Evolutionary conservation across 2,113 vertebrate species (phyloP).

Genomic region (Orthonyx spaldingii): DNA sequence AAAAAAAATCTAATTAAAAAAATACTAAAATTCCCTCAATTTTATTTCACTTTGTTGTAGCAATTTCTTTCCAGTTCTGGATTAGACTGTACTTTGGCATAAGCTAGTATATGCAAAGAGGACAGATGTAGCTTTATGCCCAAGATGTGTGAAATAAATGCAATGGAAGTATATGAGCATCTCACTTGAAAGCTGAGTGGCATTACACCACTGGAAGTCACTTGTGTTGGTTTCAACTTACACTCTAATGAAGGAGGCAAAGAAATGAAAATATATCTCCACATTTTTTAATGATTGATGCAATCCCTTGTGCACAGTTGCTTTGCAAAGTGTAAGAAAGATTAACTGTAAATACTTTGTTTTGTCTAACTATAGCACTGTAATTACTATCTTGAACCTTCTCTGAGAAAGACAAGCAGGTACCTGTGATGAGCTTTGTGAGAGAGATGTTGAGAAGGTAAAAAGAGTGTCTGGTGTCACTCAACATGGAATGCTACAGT

Average conservation of each 20-base stretch:
- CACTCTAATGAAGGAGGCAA: neutral
- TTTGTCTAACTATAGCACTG: conserved; percentile 31
- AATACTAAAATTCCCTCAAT: neutral
- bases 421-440: conserved; percentile 20
- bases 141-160: neutral
- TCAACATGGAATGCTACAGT: neutral
- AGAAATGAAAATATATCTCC: neutral
- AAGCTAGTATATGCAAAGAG: neutral
- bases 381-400: conserved; percentile 40
- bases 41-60: neutral
- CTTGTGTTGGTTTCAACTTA: neutral
- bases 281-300: neutral
- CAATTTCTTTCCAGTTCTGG: neutral
- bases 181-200: neutral
- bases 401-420: conserved; percentile 33
- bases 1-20: neutral
- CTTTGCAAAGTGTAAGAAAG: neutral
- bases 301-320: neutral
- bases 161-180: neutral
- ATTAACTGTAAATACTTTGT: neutral
- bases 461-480: neutral
- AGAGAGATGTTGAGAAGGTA: neutral
- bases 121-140: neutral
- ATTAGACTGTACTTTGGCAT: neutral
- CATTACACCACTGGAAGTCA: neutral